Evolutionary conservation across 1,140 invertebrate species (phyloP).

Genomic region (Pseudachorutes palmiensis): DNA sequence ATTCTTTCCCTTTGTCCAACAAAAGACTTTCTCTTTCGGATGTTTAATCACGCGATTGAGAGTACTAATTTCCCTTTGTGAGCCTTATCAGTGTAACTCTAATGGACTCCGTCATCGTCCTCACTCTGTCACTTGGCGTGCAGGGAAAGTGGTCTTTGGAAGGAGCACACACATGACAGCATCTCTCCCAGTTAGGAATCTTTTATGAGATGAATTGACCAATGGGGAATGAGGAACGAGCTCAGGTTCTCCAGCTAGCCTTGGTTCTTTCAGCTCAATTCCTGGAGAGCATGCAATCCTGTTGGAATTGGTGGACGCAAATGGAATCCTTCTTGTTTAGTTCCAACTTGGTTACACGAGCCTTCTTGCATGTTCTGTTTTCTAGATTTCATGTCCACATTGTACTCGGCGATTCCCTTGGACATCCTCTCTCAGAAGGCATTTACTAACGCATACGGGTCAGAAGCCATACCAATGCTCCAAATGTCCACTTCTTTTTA

Average conservation of each 20-base stretch:
- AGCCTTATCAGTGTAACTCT: background rate
- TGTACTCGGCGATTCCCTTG: slow-evolving; percentile 90
- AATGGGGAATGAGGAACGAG: no score
- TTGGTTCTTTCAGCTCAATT: background rate
- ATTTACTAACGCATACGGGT: slow-evolving; percentile 73
- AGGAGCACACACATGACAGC: background rate
- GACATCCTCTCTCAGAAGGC: slow-evolving; percentile 76
- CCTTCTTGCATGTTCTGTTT: background rate
- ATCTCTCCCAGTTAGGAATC: background rate
- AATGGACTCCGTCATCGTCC: background rate
- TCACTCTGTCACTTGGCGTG: background rate
- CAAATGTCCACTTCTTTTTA: slow-evolving; percentile 83
- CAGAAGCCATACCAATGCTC: slow-evolving; percentile 93
- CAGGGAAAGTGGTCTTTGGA: background rate
- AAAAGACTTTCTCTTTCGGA: no score
- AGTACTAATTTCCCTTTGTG: slow-evolving; percentile 4
- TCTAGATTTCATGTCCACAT: slow-evolving; percentile 68
- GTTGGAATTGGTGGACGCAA: no score
- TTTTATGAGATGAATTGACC: slow-evolving; percentile 2
- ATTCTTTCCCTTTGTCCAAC: no score
- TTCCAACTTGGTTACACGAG: background rate
- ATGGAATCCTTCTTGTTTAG: background rate
- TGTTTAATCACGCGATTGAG: slow-evolving; percentile 1
- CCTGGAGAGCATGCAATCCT: slow-evolving; percentile 4
- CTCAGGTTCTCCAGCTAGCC: background rate